Evolutionary conservation across 2,113 vertebrate species (phyloP), one percentile per base, ranked within the genome.

Genomic region (Rhineura floridana): DNA sequence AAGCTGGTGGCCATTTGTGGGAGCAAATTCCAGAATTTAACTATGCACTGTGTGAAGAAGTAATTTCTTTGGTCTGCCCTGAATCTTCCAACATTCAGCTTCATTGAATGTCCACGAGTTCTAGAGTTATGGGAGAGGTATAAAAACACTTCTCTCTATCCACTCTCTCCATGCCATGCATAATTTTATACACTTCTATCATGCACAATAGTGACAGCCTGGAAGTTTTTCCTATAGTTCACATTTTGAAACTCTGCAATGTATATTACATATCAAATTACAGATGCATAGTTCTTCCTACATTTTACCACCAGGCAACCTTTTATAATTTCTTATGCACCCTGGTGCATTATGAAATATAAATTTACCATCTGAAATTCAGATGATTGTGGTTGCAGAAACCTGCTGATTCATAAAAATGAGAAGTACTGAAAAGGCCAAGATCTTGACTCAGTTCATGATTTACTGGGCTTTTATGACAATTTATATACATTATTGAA

Each of bases 331-430:
- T 98, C 96, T 98, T 96, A 96, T 94, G 96, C 97, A 97, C 93
- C 95, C 85, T 96, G 95, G 95, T 96, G 91, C 90, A 95, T 94
- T 93, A 96, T 97, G 95, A 96, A 96, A 97, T 96, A 96, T 98
- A 97, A 95, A 97, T 97, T 97, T 97, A 97, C 97, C 96, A 98
- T 98, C 98, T 98, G 97, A 98, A 98, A 98, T 98, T 98, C 98
- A 98, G 97, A 98, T 98, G 95, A 93, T 95, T 95, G 94, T 95
- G 91, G 94, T 97, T 96, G 96, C 89, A 96, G 90, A 97, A 98
- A 98, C 93, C 96, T 98, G 98, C 98, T 98, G 98, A 98, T 97
- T 98, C 96, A 96, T 97, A 97, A 96, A 96, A 97, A 95, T 91
- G 96, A 93, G 97, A 96, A 97, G 96, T 88, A 67, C 90, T 92